Conservation (phyloP, 2,113 vertebrate genomes). For the Pipa parva region DNA sequence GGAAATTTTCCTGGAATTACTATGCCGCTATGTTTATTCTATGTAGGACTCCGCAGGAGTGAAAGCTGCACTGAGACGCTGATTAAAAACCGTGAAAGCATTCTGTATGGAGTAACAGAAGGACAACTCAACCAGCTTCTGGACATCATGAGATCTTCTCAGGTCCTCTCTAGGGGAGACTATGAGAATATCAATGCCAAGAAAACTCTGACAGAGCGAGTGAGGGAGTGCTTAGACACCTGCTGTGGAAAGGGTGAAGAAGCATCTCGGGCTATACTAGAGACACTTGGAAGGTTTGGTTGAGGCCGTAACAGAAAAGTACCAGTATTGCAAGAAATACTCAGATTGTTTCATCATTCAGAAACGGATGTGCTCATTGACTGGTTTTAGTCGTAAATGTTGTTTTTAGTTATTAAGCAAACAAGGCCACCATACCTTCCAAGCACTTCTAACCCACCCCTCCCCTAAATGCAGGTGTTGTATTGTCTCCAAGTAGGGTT, state of each 20-base stretch:
- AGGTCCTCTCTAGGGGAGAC: conserved; percentile 49
- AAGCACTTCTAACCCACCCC: too few species aligned
- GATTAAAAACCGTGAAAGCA: conserved; percentile 50
- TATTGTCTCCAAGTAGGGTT: too few species aligned
- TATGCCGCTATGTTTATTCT: background rate
- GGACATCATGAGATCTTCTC: conserved; percentile 56
- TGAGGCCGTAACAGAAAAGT: background rate
- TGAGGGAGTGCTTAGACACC: conserved; percentile 59
- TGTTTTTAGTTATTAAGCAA: too few species aligned
- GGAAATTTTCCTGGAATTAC: too few species aligned
- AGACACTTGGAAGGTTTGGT: background rate
- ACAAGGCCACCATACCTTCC: too few species aligned
- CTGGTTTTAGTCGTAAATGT: too few species aligned
- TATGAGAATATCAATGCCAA: conserved; percentile 58
- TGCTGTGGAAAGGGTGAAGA: conserved; percentile 57
- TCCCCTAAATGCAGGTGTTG: too few species aligned
- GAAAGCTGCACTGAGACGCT: conserved; percentile 52
- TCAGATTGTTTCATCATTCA: background rate
- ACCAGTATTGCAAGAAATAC: background rate
- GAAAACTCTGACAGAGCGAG: conserved; percentile 52
- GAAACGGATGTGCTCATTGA: too few species aligned
- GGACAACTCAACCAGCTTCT: conserved; percentile 65
- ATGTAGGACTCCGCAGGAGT: background rate
- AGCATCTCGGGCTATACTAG: conserved; percentile 50
- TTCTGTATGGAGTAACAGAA: conserved; percentile 64